Conservation (phyloP, 2,888 invertebrate genomes). For the Marasmarcha lunaedactyla region DNA sequence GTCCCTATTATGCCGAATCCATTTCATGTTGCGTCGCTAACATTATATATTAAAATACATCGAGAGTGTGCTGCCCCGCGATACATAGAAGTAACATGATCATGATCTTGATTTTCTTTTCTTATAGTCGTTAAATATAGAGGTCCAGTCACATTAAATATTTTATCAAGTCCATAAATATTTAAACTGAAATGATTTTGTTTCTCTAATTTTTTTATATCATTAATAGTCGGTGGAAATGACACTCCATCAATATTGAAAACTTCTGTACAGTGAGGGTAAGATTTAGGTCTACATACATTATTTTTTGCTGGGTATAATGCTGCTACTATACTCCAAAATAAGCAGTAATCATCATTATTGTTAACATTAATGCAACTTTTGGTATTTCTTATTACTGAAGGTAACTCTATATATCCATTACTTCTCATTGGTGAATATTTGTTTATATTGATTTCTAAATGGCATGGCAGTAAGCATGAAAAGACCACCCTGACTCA, state of each 20-base stretch:
- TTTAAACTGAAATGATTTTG: slow-evolving; percentile 11
- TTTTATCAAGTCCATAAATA: slow-evolving; percentile 13
- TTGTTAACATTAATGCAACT: slow-evolving; percentile 11
- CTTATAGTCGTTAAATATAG: slow-evolving; percentile 9
- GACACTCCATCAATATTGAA: slow-evolving; percentile 10
- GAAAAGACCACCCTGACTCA: slow-evolving; percentile 13
- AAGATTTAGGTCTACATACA: slow-evolving; percentile 9
- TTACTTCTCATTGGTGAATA: slow-evolving; percentile 8
- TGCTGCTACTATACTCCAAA: slow-evolving; percentile 11
- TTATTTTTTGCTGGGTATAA: slow-evolving; percentile 10
- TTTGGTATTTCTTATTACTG: slow-evolving; percentile 6
- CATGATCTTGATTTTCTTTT: slow-evolving; percentile 12
- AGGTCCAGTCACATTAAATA: slow-evolving; percentile 12
- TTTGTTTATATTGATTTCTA: slow-evolving; percentile 12
- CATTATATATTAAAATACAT: too few species aligned
- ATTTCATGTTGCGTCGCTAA: too few species aligned
- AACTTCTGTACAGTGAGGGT: slow-evolving; percentile 10
- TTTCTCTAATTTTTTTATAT: slow-evolving; percentile 14
- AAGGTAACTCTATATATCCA: slow-evolving; percentile 6
- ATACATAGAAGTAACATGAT: too few species aligned
- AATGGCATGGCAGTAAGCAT: slow-evolving; percentile 6
- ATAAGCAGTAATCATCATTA: slow-evolving; percentile 9
- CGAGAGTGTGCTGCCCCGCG: too few species aligned
- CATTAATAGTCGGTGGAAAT: slow-evolving; percentile 12
- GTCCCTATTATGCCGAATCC: too few species aligned